Evolutionary conservation across 2,113 vertebrate species (phyloP).

Genomic region (Sturnira hondurensis): DNA sequence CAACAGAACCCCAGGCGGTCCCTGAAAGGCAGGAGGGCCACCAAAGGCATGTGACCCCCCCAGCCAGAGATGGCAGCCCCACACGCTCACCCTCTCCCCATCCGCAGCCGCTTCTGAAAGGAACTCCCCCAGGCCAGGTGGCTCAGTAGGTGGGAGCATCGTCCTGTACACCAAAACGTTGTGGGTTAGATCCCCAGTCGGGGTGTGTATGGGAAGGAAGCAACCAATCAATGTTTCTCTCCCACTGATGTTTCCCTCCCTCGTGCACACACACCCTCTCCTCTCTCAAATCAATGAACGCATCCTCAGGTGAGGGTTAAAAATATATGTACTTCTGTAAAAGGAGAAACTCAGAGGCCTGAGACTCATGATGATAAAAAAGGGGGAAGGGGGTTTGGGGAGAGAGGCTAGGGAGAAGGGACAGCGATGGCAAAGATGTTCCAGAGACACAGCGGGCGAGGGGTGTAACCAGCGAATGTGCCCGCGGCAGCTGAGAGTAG

Average conservation of each 20-base stretch:
- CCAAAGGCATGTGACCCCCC: fast-evolving
- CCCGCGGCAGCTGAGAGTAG: neutral
- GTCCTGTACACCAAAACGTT: too few relatives aligned
- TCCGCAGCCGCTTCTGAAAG: neutral
- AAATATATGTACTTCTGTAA: neutral
- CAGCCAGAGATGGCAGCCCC: neutral
- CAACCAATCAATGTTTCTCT: too few relatives aligned
- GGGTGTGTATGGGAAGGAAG: too few relatives aligned
- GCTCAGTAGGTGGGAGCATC: too few relatives aligned
- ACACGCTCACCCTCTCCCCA: neutral
- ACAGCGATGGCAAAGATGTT: neutral
- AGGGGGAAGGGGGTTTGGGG: neutral
- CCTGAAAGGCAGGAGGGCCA: neutral
- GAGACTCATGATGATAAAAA: neutral
- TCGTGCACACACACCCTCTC: too few relatives aligned
- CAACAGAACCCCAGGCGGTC: neutral
- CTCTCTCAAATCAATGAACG: too few relatives aligned
- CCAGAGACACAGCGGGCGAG: neutral
- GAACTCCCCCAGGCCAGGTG: neutral
- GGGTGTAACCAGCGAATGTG: fast-evolving
- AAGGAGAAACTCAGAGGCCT: neutral
- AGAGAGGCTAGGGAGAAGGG: too few relatives aligned
- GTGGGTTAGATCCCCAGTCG: too few relatives aligned
- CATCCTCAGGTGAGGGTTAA: too few relatives aligned
- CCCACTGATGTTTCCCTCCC: too few relatives aligned